Conservation (phyloP, 2,888 invertebrate species). For the Augochlorella aurata region DNA sequence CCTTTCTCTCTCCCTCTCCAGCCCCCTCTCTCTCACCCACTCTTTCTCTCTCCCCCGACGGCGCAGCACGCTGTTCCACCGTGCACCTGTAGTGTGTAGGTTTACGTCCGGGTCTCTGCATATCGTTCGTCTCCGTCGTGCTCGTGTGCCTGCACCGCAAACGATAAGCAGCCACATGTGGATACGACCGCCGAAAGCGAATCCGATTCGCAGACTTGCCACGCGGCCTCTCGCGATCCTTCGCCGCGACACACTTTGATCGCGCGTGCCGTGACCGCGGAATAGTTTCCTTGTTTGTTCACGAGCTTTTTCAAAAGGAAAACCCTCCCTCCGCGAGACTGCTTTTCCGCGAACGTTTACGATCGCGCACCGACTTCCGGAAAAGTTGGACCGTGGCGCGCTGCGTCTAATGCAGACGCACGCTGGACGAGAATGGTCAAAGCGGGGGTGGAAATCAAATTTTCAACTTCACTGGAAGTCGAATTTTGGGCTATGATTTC, state of each 20-base stretch:
- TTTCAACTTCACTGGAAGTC: no score
- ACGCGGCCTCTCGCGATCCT: conserved; percentile 39
- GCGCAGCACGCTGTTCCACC: conserved; percentile 53
- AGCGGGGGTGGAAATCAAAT: no score
- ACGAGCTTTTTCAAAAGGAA: no score
- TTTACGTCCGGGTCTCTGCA: conserved; percentile 25
- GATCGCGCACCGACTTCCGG: neutral
- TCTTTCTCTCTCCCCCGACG: conserved; percentile 46
- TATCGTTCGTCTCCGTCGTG: conserved; percentile 33
- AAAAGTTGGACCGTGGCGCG: no score
- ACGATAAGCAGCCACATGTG: conserved; percentile 67
- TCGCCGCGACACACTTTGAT: conserved; percentile 13
- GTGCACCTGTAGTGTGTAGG: conserved; percentile 25
- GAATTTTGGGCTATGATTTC: no score
- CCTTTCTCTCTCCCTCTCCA: no score
- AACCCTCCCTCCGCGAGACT: neutral
- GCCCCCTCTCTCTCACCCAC: no score
- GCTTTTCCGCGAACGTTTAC: neutral
- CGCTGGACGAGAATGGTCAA: no score
- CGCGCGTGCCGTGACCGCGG: neutral
- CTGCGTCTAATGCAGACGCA: no score
- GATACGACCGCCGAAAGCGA: conserved; percentile 63
- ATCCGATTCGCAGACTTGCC: conserved; percentile 62
- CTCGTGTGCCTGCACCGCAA: conserved; percentile 50
- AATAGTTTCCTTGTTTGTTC: neutral